A percentile compares a stretch with the other conserved stretches of the same genome.
These are phyloP conservation scores for Pseudopipra pipra DNA, from an alignment of 2,113 vertebrate species.

Conservation along the genomic window DNA sequence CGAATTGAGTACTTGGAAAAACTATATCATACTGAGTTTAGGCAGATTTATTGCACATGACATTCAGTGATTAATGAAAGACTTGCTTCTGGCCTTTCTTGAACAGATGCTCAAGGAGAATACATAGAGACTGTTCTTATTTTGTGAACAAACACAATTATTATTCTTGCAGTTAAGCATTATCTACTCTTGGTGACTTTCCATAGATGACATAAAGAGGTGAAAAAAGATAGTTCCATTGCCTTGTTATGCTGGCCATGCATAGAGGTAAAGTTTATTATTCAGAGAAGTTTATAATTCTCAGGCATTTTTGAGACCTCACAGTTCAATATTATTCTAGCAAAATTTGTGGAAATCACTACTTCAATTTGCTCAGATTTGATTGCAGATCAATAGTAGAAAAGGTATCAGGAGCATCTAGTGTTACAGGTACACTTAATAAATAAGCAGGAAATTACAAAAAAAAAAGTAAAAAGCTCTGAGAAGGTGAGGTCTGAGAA, in stretches of 20 bases:
- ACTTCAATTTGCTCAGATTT: not conserved
- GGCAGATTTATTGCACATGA: constrained; percentile 53
- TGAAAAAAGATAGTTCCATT: not conserved
- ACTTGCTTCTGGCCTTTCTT: constrained; percentile 4
- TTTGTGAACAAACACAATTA: not conserved
- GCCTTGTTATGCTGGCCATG: not conserved
- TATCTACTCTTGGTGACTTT: not conserved
- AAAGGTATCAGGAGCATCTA: not conserved
- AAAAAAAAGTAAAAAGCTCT: not conserved
- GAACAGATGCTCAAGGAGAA: constrained; percentile 5
- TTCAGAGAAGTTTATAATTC: not conserved
- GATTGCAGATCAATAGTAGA: not conserved
- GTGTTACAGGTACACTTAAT: not conserved
- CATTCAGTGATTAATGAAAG: constrained; percentile 32
- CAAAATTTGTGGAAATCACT: not conserved
- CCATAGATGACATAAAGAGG: not conserved
- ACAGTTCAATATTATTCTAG: not conserved
- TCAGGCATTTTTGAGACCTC: not conserved
- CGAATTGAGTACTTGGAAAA: not conserved
- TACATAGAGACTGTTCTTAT: not conserved
- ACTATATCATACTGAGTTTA: constrained; percentile 43
- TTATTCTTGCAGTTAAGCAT: not conserved
- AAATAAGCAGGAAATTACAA: not conserved
- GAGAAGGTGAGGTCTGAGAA: not conserved
- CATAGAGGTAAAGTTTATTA: not conserved